Conservation (phyloP, 2,888 invertebrate genomes). For the Aproaerema taeniolella region DNA sequence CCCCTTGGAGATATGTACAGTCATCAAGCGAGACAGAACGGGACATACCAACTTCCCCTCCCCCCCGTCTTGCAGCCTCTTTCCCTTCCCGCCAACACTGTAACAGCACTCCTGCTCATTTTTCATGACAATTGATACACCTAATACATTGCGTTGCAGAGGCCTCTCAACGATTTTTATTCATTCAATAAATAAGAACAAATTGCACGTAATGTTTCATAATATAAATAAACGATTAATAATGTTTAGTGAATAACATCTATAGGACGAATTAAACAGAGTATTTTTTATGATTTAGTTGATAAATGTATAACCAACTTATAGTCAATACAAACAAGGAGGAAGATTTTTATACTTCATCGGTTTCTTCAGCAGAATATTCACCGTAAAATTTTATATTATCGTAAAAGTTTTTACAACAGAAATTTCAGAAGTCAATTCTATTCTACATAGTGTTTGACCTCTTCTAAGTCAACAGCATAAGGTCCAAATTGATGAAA, state of each 20-base stretch:
- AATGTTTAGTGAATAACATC: not conserved
- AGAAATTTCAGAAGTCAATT: not conserved
- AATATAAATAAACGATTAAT: not conserved
- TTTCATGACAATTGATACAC: not conserved
- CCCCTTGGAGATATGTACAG: slow-evolving; percentile 45
- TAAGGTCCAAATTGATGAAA: no score
- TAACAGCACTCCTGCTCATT: not conserved
- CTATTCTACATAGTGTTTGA: not conserved
- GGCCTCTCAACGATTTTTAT: not conserved
- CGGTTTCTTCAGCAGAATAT: no score
- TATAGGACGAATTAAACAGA: no score
- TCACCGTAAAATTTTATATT: no score
- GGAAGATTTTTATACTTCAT: no score
- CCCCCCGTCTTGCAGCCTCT: not conserved
- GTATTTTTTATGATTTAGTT: no score
- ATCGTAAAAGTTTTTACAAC: not conserved
- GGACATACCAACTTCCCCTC: not conserved
- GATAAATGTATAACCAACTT: no score
- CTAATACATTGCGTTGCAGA: not conserved
- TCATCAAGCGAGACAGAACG: slow-evolving; percentile 34
- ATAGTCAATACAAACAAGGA: no score
- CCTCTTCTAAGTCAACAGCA: no score
- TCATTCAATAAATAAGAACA: not conserved
- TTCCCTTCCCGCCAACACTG: not conserved
- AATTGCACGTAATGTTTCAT: not conserved